A percentile compares a stretch with the other conserved stretches of the same genome.
These are phyloP conservation scores for Moxostoma hubbsi DNA, from an alignment of 2,797 vertebrate species.

Conservation along the genomic window DNA sequence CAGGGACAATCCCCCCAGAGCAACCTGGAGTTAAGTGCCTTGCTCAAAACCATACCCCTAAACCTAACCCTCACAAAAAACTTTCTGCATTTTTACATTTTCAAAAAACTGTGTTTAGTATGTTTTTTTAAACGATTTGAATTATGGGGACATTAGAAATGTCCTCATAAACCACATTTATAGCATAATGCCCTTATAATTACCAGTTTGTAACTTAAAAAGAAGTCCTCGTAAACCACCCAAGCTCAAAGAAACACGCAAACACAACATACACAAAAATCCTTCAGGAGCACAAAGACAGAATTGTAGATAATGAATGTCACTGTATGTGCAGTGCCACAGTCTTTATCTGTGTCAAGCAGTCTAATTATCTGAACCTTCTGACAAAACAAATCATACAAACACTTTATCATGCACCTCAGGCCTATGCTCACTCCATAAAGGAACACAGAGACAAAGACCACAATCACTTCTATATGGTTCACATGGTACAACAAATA, in stretches of 20 bases:
- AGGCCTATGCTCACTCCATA: slow-evolving; percentile 25
- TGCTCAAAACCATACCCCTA: too few species aligned
- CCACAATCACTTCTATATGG: slow-evolving; percentile 27
- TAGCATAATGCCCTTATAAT: too few species aligned
- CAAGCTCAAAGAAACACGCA: not conserved
- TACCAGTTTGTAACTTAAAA: too few species aligned
- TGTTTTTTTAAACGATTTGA: too few species aligned
- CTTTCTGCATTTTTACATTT: too few species aligned
- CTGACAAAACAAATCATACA: slow-evolving; percentile 42
- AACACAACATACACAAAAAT: not conserved
- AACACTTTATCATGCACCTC: slow-evolving; percentile 41
- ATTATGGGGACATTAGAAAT: too few species aligned
- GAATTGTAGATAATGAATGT: slow-evolving; percentile 28
- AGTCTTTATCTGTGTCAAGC: slow-evolving; percentile 32
- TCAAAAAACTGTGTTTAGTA: too few species aligned
- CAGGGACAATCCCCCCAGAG: too few species aligned
- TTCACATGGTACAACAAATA: slow-evolving; percentile 51
- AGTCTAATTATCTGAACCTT: slow-evolving; percentile 38
- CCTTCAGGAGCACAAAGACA: not conserved
- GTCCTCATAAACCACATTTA: too few species aligned
- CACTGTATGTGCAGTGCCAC: slow-evolving; percentile 23
- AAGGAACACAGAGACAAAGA: slow-evolving; percentile 27
- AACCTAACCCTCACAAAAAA: too few species aligned
- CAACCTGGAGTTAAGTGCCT: too few species aligned
- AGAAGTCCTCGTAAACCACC: too few species aligned